Conservation (phyloP, 1,140 invertebrate genomes). For the Chironomus tepperi region DNA sequence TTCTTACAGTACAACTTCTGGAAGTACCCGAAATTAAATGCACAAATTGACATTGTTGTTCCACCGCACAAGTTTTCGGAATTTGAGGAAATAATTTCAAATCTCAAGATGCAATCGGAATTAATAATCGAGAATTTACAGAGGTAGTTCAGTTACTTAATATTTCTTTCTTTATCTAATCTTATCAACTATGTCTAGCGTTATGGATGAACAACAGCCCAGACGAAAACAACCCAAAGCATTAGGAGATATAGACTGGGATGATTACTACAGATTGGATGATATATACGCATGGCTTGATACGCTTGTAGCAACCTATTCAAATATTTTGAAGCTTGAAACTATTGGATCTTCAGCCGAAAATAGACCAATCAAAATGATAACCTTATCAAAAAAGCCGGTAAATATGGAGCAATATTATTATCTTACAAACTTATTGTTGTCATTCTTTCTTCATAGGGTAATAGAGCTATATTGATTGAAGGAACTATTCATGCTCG, state of each 20-base stretch:
- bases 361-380: conserved; percentile 46
- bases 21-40: neutral
- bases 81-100: neutral
- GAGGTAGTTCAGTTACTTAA: neutral
- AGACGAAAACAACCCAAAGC: conserved; percentile 25
- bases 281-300: conserved; percentile 18
- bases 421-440: neutral
- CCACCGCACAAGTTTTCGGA: conserved; percentile 14
- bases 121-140: neutral
- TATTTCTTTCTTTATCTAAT: neutral
- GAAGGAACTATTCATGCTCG: conserved; percentile 50
- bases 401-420: neutral
- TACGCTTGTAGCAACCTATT: neutral
- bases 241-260: conserved; percentile 26
- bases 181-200: neutral
- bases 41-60: neutral
- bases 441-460: conserved; percentile 15
- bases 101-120: neutral
- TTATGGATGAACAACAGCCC: conserved; percentile 27
- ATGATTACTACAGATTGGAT: neutral
- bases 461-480: conserved; percentile 45
- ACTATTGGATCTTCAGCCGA: conserved; percentile 37
- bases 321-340: neutral
- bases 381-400: conserved; percentile 48
- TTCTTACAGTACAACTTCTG: neutral